phyloP scores from a whole-genome alignment of 53 echinoderm and acorn worm genomes.

The Echinometra lucunter region DNA sequence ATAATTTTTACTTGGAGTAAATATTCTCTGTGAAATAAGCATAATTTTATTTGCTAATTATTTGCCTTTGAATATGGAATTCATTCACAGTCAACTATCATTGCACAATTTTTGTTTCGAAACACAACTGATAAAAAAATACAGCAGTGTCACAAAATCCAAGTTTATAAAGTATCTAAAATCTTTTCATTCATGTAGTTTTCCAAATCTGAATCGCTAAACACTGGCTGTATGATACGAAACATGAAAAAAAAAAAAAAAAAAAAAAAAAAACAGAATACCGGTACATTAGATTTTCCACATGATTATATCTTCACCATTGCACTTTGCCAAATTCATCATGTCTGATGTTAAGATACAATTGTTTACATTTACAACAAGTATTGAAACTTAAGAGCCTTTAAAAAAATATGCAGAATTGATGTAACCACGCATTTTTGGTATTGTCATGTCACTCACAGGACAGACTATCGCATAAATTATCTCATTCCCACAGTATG shows the following conservation, averaged over 20 bases:
- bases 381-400: background rate
- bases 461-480: background rate
- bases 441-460: background rate
- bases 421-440: background rate
- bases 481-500: background rate
- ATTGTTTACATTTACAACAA: background rate
- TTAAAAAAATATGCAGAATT: background rate
- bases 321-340: background rate
- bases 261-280: too few species aligned
- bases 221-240: background rate
- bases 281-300: conserved; percentile 29
- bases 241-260: background rate
- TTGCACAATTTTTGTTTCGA: background rate
- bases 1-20: background rate
- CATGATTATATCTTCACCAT: conserved; percentile 20
- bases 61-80: conserved; percentile 2
- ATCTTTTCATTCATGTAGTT: background rate
- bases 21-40: background rate
- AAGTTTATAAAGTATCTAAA: background rate
- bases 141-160: background rate
- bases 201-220: background rate
- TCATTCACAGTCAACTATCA: background rate
- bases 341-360: background rate
- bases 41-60: background rate
- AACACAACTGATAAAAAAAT: background rate